Evolutionary conservation across 2,888 invertebrate species (phyloP), one percentile per base, ranked within the genome.

Genomic region (Ditula angustiorana): DNA sequence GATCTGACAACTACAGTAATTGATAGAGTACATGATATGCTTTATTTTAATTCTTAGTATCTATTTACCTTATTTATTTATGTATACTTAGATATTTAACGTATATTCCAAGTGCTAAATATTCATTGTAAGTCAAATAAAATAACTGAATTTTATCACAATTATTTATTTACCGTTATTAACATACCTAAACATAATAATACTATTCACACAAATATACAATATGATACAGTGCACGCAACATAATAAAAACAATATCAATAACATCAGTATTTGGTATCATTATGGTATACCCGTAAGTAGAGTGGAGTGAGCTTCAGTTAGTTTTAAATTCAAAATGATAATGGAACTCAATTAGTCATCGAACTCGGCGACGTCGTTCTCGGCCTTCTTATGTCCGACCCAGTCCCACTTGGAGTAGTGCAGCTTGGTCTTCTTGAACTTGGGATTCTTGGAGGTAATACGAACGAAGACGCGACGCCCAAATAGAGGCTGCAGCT

Each of bases 371-470:
- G 82, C 80, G 67, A 92, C 83, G 69, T 92, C 92, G 71, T 90
- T 92, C 69, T 93, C 92, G 67, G 89, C 80, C 70, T 91, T 92
- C 83, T 92, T 92, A 79, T 92, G 91, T 1, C 92, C 93, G 44
- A 94, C 93, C 95, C 95, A 95, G 80, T 95, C 94, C 94, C 95
- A 95, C 74, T 95, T 94, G 75, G 93, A 93, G 80, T 94, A 94
- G 80, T 94, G 94, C 56, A 93, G 88, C 74, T 93, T 93, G 72
- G 93, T 93, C 76, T 93, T 93, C 77, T 94, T 93, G 81, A 94
- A 94, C 68, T 93, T 94, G 46, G 93, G 92, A 50, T 92, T 92
- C 76, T 93, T 93, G 3, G 92, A 92, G 1, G 95, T 93, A 74
- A 94, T 94, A 58, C 96, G 92, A 24, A 95, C 94, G 77, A 95